Percentiles rank a stretch among this genome's conserved stretches.
Evolutionary conservation across 92 coral and sea anemone species (phyloP).

Genomic region (Palythoa grandis): DNA sequence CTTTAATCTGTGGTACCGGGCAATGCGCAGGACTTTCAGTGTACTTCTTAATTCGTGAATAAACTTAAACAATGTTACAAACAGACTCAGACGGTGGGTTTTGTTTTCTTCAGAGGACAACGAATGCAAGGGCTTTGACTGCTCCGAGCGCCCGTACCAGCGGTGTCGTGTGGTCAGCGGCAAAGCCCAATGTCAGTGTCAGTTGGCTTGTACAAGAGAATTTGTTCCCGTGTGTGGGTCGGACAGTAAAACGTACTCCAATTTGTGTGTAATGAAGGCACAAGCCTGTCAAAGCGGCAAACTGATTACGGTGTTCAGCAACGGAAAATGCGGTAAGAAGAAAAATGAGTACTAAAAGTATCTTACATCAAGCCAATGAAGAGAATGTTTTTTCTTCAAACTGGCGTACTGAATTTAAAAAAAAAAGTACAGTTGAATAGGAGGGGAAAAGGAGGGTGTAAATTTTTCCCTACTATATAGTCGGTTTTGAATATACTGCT

Average conservation of each 20-base stretch:
- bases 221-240: slow-evolving; percentile 82
- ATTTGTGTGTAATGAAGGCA: slow-evolving; percentile 61
- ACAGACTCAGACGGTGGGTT: background rate
- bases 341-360: background rate
- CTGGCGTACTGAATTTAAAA: too few relatives aligned
- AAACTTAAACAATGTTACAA: background rate
- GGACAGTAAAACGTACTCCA: slow-evolving; percentile 71
- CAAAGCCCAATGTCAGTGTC: slow-evolving; percentile 71
- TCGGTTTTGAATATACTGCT: too few relatives aligned
- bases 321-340: slow-evolving; percentile 70
- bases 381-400: too few relatives aligned
- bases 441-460: too few relatives aligned
- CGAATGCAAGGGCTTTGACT: background rate
- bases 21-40: background rate
- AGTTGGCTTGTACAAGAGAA: slow-evolving; percentile 55
- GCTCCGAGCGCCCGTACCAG: slow-evolving; percentile 47
- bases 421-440: too few relatives aligned
- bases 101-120: background rate
- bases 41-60: background rate
- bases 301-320: slow-evolving; percentile 49
- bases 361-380: background rate
- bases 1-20: too few relatives aligned
- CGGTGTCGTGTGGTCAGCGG: slow-evolving; percentile 71
- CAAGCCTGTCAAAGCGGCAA: slow-evolving; percentile 70
- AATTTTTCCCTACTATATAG: too few relatives aligned